Percentiles rank a stretch among this genome's conserved stretches.
phyloP scores from a whole-genome alignment of 2,113 vertebrate genomes.

The Clupea harengus region DNA sequence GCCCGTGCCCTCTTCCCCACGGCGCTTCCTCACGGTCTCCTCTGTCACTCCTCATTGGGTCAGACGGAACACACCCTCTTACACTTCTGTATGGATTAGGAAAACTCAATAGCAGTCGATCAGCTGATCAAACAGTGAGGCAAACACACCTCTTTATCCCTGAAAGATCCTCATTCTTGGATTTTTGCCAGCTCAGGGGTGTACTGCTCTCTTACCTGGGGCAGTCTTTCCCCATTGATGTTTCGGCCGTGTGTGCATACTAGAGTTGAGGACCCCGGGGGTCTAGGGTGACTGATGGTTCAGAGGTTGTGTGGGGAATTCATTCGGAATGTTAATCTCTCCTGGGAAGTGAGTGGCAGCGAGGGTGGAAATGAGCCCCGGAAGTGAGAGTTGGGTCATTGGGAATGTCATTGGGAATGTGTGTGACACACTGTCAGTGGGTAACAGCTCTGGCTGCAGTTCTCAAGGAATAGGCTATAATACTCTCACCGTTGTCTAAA shows the following conservation, averaged over 20 bases:
- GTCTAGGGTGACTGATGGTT: slow-evolving; percentile 30
- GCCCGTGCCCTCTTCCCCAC: background rate
- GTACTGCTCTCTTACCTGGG: background rate
- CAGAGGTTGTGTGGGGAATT: slow-evolving; percentile 45
- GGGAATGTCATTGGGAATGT: background rate
- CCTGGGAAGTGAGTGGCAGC: slow-evolving; percentile 33
- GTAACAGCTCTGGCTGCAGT: background rate
- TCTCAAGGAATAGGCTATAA: background rate
- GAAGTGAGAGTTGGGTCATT: background rate
- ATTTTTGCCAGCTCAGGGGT: no score
- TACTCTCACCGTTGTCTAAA: background rate
- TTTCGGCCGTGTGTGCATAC: background rate
- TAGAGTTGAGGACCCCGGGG: slow-evolving; percentile 21
- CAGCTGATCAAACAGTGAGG: background rate
- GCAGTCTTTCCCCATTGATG: background rate
- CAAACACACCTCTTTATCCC: background rate
- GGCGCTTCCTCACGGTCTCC: background rate
- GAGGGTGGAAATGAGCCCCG: background rate
- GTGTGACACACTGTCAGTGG: background rate
- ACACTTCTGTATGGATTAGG: no score
- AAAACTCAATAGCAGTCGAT: background rate
- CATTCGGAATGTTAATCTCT: slow-evolving; percentile 52
- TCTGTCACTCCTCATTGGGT: no score
- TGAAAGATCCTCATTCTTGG: background rate
- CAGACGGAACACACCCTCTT: no score